Percentiles rank a stretch among this genome's conserved stretches.
These are phyloP conservation scores for Diplolepis rosae DNA, from an alignment of 2,888 invertebrate species.

Conservation along the genomic window DNA sequence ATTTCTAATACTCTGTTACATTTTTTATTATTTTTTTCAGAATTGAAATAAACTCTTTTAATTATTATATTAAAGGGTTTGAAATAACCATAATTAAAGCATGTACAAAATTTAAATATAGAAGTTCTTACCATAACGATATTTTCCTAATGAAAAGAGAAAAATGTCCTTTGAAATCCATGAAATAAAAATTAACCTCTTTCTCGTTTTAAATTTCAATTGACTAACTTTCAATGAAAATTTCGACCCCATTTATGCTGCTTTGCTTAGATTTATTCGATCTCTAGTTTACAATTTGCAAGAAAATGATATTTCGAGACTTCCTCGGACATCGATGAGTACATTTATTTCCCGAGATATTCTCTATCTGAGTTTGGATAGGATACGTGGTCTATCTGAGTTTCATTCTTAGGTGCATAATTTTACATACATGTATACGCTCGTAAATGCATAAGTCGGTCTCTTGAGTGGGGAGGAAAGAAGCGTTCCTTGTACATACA, in stretches of 20 bases:
- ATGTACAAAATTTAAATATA: too few species aligned
- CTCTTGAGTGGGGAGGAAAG: constrained; percentile 36
- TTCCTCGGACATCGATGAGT: not conserved
- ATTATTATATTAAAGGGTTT: too few species aligned
- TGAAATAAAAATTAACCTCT: not conserved
- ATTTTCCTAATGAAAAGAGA: too few species aligned
- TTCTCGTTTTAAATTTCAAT: not conserved
- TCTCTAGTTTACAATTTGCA: constrained; percentile 9
- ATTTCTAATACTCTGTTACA: too few species aligned
- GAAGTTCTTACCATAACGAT: too few species aligned
- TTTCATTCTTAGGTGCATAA: constrained; percentile 44
- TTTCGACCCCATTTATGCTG: not conserved
- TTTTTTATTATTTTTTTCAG: too few species aligned
- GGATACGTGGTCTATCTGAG: constrained; percentile 17
- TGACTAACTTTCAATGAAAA: not conserved
- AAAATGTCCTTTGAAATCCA: too few species aligned
- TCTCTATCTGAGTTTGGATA: constrained; percentile 31
- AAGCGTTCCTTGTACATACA: constrained; percentile 55
- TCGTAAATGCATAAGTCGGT: not conserved
- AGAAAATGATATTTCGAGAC: constrained; percentile 28
- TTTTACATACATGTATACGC: constrained; percentile 53
- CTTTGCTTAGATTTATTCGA: not conserved
- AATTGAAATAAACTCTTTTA: not conserved
- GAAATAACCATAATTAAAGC: too few species aligned
- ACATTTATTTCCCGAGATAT: constrained; percentile 26